Percentiles rank a stretch among this genome's conserved stretches.
phyloP scores from a whole-genome alignment of 2,888 invertebrate genomes.

The Drosophila ochracea region DNA sequence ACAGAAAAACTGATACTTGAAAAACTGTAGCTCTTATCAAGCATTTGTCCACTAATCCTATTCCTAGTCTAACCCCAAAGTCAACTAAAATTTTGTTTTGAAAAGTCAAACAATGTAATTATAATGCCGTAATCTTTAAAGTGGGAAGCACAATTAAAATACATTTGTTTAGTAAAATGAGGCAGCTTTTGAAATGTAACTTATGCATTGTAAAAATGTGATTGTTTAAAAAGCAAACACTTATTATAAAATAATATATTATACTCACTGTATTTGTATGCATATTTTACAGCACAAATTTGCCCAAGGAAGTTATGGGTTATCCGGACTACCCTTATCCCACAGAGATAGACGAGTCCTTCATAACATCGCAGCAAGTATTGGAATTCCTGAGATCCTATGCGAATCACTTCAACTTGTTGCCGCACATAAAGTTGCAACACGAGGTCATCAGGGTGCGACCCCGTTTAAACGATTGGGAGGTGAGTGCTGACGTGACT shows the following conservation, averaged over 20 bases:
- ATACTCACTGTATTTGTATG: not conserved
- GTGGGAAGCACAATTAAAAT: not conserved
- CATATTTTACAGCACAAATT: slow-evolving; percentile 90
- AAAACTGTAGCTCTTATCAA: not conserved
- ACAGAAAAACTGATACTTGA: no score
- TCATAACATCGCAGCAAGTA: slow-evolving; percentile 91
- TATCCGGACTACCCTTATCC: slow-evolving; percentile 94
- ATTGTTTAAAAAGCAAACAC: not conserved
- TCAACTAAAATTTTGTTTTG: not conserved
- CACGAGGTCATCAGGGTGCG: slow-evolving; percentile 87
- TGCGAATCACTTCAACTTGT: slow-evolving; percentile 89
- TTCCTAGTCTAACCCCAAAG: not conserved
- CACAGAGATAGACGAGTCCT: slow-evolving; percentile 88
- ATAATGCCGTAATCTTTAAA: not conserved
- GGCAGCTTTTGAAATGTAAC: no score
- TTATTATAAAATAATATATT: not conserved
- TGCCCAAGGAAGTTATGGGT: slow-evolving; percentile 97
- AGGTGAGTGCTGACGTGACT: slow-evolving; percentile 85
- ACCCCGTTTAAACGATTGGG: slow-evolving; percentile 88
- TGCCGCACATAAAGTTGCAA: slow-evolving; percentile 88
- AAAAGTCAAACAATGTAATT: not conserved
- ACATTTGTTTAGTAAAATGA: not conserved
- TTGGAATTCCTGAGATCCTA: slow-evolving; percentile 91
- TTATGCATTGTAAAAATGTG: no score
- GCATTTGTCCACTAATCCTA: not conserved